Evolutionary conservation across 2,113 vertebrate genomes (phyloP).

Genomic region (Elephas maximus): DNA sequence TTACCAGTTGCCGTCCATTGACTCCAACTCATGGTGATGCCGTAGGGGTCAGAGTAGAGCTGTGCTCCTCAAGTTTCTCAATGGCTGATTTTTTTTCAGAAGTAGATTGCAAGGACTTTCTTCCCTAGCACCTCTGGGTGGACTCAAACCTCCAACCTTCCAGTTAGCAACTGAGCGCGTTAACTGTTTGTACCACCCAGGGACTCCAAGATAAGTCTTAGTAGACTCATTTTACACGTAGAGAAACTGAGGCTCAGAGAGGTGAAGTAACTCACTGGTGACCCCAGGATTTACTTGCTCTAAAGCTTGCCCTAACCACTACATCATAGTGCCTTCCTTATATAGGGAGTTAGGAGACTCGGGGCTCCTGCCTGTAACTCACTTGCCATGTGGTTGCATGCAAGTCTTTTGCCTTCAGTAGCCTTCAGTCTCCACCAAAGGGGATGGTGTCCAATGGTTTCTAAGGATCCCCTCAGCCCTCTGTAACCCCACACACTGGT

Average conservation of each 20-base stretch:
- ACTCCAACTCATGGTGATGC: neutral
- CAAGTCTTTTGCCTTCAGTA: too few relatives aligned
- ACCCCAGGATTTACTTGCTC: neutral
- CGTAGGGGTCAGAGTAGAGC: neutral
- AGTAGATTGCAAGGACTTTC: neutral
- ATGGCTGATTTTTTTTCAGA: neutral
- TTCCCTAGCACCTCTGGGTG: neutral
- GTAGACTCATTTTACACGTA: neutral
- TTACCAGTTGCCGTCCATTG: neutral
- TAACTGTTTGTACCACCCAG: neutral
- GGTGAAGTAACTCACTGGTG: neutral
- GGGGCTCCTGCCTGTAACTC: too few relatives aligned
- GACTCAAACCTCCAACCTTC: neutral
- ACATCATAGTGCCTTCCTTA: neutral
- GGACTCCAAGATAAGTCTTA: too few relatives aligned
- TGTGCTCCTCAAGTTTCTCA: neutral
- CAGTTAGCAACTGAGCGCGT: neutral
- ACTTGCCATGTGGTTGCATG: neutral
- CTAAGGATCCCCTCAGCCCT: neutral
- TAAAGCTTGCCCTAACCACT: neutral
- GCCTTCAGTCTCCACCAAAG: neutral
- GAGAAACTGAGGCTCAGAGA: neutral
- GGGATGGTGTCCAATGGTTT: fast-evolving
- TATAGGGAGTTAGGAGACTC: neutral
- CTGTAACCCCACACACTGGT: too few relatives aligned